These are phyloP conservation scores for Passer domesticus DNA, from an alignment of 2,113 vertebrate species.

Conservation along the genomic window DNA sequence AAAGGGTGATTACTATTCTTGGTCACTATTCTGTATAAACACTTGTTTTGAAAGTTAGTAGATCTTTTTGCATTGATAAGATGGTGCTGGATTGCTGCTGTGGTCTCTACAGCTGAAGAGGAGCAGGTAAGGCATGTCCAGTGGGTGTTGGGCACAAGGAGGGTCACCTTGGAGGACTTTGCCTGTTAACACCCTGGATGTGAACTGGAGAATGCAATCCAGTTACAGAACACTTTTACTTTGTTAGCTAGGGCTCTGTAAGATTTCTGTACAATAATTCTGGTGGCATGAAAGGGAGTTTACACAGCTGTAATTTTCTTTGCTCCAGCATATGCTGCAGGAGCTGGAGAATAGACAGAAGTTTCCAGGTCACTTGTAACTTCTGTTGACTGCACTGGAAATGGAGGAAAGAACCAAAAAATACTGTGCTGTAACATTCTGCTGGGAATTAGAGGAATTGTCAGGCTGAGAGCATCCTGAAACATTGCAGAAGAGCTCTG, in stretches of 20 bases:
- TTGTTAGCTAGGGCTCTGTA: neutral
- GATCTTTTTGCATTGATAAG: neutral
- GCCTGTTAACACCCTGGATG: neutral
- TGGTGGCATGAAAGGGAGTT: neutral
- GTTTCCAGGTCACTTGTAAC: neutral
- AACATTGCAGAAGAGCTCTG: neutral
- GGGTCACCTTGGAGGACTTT: neutral
- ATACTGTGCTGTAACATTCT: neutral
- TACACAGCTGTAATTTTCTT: neutral
- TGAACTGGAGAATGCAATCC: neutral
- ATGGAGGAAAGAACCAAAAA: neutral
- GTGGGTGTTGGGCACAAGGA: neutral
- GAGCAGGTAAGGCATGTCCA: neutral
- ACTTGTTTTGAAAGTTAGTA: neutral
- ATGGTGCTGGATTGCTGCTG: neutral
- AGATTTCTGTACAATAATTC: neutral
- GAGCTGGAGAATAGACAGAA: neutral
- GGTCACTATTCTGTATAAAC: neutral
- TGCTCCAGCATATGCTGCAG: neutral
- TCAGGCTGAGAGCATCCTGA: neutral
- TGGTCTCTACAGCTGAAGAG: neutral
- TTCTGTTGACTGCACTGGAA: neutral
- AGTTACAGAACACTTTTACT: neutral
- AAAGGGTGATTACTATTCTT: conserved; percentile 19
- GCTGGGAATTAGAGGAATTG: neutral